These are phyloP conservation scores for Philaenus spumarius DNA, from an alignment of 1,140 invertebrate genomes.

Conservation along the genomic window DNA sequence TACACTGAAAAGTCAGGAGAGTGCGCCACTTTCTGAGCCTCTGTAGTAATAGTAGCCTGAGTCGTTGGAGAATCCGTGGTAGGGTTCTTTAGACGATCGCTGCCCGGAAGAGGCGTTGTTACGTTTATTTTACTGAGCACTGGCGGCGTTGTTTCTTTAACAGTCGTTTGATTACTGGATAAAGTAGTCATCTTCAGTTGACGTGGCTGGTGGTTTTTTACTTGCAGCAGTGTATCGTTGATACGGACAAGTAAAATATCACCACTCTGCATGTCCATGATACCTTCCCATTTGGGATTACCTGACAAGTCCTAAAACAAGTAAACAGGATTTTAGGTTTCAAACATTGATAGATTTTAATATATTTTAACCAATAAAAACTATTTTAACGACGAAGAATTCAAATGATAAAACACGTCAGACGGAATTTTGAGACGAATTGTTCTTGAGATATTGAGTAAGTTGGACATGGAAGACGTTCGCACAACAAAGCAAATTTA, in stretches of 20 bases:
- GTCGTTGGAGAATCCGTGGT: neutral
- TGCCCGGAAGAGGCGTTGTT: neutral
- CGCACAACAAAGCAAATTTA: too few relatives aligned
- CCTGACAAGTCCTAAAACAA: constrained; percentile 34
- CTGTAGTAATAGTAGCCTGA: constrained; percentile 12
- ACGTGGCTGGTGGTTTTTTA: neutral
- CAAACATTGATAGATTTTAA: neutral
- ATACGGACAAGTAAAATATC: constrained; percentile 62
- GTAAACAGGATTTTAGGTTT: constrained; percentile 9
- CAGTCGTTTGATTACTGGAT: neutral
- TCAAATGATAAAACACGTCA: neutral
- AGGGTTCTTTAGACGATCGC: neutral
- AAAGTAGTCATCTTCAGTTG: constrained; percentile 5
- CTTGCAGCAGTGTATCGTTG: constrained; percentile 46
- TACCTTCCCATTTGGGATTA: constrained; percentile 51
- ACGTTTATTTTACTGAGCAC: neutral
- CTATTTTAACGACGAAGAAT: neutral
- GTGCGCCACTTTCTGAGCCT: constrained; percentile 30
- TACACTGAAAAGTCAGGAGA: constrained; percentile 36
- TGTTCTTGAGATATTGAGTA: neutral
- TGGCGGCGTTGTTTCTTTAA: neutral
- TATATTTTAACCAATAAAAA: neutral
- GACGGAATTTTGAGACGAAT: neutral
- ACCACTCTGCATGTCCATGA: constrained; percentile 55
- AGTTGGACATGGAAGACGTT: neutral